phyloP scores from a whole-genome alignment of 1,140 invertebrate genomes.

The Harpegnathos saltator region DNA sequence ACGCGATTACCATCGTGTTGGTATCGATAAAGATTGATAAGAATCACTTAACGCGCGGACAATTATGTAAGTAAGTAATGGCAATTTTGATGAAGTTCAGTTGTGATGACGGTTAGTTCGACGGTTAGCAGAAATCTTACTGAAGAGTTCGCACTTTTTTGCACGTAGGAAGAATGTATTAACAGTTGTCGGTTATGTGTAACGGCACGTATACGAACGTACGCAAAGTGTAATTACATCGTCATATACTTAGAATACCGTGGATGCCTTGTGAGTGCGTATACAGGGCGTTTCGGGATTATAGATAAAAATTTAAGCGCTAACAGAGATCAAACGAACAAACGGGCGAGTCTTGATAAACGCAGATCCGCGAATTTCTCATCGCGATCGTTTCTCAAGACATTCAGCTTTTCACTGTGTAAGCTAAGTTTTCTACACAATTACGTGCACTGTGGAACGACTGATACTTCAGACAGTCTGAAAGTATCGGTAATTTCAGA shows the following conservation, averaged over 20 bases:
- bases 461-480: too few species aligned
- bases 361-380: too few species aligned
- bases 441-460: too few species aligned
- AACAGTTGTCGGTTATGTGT: conserved; percentile 67
- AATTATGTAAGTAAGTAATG: conserved; percentile 40
- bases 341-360: too few species aligned
- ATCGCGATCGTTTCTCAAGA: too few species aligned
- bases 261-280: conserved; percentile 66
- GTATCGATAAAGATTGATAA: conserved; percentile 23
- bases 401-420: too few species aligned
- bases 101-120: conserved; percentile 46
- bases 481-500: too few species aligned
- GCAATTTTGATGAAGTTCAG: conserved; percentile 46
- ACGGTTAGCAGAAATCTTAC: conserved; percentile 68
- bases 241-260: conserved; percentile 77
- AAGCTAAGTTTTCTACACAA: too few species aligned
- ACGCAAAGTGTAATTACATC: conserved; percentile 79
- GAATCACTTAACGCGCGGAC: conserved; percentile 21
- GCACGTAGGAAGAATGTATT: conserved; percentile 74
- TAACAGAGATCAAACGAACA: too few species aligned
- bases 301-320: too few species aligned
- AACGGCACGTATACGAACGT: conserved; percentile 70
- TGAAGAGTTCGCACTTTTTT: conserved; percentile 68
- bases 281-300: conserved; percentile 14
- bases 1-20: conserved; percentile 16